These are phyloP conservation scores for Nymphicus hollandicus DNA, from an alignment of 2,113 vertebrate species.

Conservation along the genomic window DNA sequence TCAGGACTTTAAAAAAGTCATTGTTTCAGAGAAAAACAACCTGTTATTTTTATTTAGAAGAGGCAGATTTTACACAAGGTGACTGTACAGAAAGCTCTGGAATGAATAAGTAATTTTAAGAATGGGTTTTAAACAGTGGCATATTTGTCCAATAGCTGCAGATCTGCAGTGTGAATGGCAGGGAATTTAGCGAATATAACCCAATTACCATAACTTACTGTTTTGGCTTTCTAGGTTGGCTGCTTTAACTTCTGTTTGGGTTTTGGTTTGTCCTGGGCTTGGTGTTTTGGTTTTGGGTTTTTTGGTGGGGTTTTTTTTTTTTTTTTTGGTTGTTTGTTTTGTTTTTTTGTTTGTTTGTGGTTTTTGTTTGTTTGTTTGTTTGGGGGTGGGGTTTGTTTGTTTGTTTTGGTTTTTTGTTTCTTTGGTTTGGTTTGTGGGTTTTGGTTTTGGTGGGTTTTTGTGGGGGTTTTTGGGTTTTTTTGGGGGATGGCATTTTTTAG, in stretches of 20 bases:
- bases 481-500: rapidly evolving
- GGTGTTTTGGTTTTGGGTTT: background rate
- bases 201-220: background rate
- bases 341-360: background rate
- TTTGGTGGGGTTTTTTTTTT: background rate
- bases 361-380: background rate
- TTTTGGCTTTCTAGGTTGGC: background rate
- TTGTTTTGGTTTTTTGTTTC: background rate
- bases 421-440: background rate
- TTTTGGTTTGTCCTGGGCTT: background rate
- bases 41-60: background rate
- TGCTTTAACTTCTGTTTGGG: background rate
- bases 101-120: background rate
- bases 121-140: background rate
- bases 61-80: background rate
- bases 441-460: background rate
- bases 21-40: background rate
- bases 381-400: background rate
- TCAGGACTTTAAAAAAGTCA: background rate
- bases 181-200: background rate
- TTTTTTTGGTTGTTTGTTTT: background rate
- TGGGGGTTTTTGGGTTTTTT: background rate
- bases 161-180: background rate
- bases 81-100: background rate
- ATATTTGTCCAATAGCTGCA: background rate